Evolutionary conservation across 2,888 invertebrate species (phyloP), one percentile per base, ranked within the genome.

Genomic region (Drosophila anceps): DNA sequence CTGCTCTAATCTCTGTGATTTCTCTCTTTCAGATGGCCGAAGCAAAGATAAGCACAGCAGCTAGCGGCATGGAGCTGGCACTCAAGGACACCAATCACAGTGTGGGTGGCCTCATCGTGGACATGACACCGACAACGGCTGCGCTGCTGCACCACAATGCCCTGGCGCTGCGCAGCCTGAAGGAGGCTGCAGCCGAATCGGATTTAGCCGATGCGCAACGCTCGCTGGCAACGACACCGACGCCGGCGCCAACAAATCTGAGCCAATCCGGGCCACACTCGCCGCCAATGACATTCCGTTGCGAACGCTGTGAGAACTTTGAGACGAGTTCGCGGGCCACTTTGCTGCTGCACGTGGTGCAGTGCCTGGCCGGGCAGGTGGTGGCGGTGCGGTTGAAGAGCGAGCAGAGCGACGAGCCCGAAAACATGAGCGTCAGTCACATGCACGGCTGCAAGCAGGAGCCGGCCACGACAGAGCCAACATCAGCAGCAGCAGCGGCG

Each of bases 221-320:
- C 58, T 78, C 82, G 31, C 72, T 74, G 58, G 46, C 74, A 1
- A 55, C 76, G 9, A 87, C 84, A 35, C 84, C 88, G 31, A 85
- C 91, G 50, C 84, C 88, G 43, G 79, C 91, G 58, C 85, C 91
- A 48, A 90, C 91, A 69, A 92, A 91, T 81, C 80, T 91, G 31
- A 85, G 87, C 69, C 87, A 24, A 24, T 24, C 91, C 33, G 73
- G 69, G 27, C 77, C 53, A 10, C 81, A 88, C 8, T 82, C 91
- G 69, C 90, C 91, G 59, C 77, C 88, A 27, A 78, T 91, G 76
- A 84, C 88, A 71, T 92, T 93, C 81, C 92, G 92, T 24, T 97
- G 97, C 93, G 96, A 96, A 84, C 95, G 96, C 78, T 97, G 97
- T 93, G 96, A 97, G 91, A 95, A 95, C 91, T 97, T 97, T 93